Base-by-base conservation (phyloP, 2,113 vertebrate species). In the Toxostoma redivivum region DNA sequence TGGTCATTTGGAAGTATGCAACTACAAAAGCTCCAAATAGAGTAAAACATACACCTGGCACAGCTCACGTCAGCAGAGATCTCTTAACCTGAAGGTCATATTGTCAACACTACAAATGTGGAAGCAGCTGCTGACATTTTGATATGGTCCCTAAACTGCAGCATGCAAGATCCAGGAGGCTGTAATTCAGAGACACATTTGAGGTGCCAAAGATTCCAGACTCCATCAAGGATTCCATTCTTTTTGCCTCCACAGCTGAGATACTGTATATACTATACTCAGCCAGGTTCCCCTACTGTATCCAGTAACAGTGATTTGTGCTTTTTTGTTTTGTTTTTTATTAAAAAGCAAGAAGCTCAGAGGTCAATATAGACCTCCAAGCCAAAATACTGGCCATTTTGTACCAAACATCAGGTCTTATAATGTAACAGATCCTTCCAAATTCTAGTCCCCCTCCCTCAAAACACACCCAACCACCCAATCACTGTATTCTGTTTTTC, bases 71-170 rank as follows among this genome's bases (percentile, higher is more conserved):
- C 81, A 81, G 51, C 2, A 2, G 22, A 64, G 24, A 47, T 30
- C 67, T 89, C 81, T 71, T 66, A 91, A 89, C 69, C 91, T 87
- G 84, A 94, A 92, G 95, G 91, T 92, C 95, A 81, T 30, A 45
- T 7, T 81, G 65, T 65, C 93, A 87, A 61, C 40, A 31, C 37
- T 37, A 19, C 56, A 30, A 93, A 67, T 9, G n/a, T 40, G 25
- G 44, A 73, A 81, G 86, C 91, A 94, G 77, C 77, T 91, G 94
- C 80, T 76, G 64, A 74, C 77, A 89, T 86, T 94, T 70, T 90
- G 51, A 66, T 56, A 60, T 0, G 8, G 37, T 47, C 66, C 54
- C 35, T 40, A 51, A 38, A 88, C 7, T 66, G 54, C 67, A 83
- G 58, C 25, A 57, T 2, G 4, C 19, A 51, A 71, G 47, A 64